phyloP scores from a whole-genome alignment of 2,113 vertebrate genomes.

The Ophthalmolycus amberensis region DNA sequence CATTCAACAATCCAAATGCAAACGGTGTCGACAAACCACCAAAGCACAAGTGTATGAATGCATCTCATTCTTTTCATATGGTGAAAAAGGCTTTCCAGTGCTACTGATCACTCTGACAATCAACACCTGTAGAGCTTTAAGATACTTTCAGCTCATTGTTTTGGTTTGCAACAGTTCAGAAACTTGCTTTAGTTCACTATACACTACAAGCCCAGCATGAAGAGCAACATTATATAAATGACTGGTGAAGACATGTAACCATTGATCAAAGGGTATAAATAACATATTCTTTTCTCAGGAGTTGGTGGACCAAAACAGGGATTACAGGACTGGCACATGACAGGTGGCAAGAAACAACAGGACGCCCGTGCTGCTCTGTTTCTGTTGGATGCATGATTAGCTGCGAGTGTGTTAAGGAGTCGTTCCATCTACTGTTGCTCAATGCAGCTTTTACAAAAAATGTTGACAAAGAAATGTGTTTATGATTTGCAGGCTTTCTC shows the following conservation, averaged over 20 bases:
- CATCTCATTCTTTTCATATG: too few relatives aligned
- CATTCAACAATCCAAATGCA: background rate
- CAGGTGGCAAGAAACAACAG: background rate
- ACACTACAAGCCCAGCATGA: background rate
- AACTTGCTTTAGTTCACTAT: background rate
- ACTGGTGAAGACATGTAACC: background rate
- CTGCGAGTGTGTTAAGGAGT: too few relatives aligned
- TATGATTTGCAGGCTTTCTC: background rate
- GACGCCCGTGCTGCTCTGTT: background rate
- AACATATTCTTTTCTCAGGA: background rate
- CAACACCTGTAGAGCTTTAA: background rate
- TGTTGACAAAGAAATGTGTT: background rate
- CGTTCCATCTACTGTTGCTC: too few relatives aligned
- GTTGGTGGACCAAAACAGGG: background rate
- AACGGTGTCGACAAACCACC: background rate
- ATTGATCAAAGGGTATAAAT: background rate
- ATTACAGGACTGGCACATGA: background rate
- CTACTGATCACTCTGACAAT: background rate
- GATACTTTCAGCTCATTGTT: background rate
- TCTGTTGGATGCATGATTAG: background rate
- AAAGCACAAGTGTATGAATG: too few relatives aligned
- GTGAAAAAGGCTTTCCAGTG: background rate
- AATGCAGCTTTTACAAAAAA: background rate
- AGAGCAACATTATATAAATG: background rate
- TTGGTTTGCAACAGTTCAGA: background rate